Conservation (phyloP, 2,797 vertebrate species). For the Limosa lapponica region DNA sequence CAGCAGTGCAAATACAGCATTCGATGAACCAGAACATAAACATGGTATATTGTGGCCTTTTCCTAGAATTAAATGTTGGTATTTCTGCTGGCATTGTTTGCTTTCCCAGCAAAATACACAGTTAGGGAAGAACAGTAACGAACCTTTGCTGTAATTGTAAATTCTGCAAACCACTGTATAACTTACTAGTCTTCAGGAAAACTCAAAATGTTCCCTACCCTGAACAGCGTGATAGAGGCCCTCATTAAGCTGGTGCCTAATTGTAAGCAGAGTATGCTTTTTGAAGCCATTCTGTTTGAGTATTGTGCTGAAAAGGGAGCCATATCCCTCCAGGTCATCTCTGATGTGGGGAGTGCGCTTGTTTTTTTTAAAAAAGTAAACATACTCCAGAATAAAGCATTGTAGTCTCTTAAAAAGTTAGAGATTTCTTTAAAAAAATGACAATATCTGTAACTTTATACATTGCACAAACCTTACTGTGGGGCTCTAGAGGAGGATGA, state of each 20-base stretch:
- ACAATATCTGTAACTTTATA: neutral
- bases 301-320: neutral
- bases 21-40: neutral
- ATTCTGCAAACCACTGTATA: neutral
- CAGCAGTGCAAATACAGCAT: neutral
- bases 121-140: neutral
- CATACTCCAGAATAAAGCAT: neutral
- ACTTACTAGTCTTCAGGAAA: neutral
- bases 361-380: neutral
- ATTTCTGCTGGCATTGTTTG: neutral
- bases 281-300: neutral
- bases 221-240: neutral
- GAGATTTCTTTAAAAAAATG: neutral
- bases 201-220: neutral
- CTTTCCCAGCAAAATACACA: neutral
- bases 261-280: neutral
- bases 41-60: neutral
- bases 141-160: neutral
- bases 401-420: neutral
- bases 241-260: neutral
- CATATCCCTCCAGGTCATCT: neutral
- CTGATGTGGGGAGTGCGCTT: accelerated
- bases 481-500: neutral
- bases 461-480: neutral
- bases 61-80: neutral